Percentiles rank a stretch among this genome's conserved stretches.
phyloP scores from a whole-genome alignment of 2,888 invertebrate species.

The Tenthredo distinguenda region DNA sequence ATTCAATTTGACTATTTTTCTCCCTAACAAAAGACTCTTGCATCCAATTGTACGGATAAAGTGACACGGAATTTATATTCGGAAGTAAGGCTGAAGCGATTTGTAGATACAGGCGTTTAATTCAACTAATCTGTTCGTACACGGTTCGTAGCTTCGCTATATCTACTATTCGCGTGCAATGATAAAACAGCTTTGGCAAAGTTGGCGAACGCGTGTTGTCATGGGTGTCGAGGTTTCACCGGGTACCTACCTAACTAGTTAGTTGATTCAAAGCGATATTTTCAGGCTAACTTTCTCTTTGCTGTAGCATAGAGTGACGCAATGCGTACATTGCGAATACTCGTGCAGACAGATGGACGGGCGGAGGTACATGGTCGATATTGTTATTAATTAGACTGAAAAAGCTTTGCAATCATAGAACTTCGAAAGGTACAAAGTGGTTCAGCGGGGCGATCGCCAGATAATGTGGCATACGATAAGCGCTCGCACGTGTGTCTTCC shows the following conservation, averaged over 20 bases:
- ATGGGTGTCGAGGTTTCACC: constrained; percentile 38
- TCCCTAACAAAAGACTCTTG: background rate
- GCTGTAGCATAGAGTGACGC: constrained; percentile 27
- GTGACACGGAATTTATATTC: background rate
- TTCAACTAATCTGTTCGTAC: background rate
- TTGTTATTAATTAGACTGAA: constrained; percentile 10
- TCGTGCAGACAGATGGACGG: background rate
- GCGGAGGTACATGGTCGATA: background rate
- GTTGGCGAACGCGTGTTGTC: constrained; percentile 20
- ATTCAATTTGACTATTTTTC: background rate
- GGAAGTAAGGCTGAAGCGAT: background rate
- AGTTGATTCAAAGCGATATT: constrained; percentile 33
- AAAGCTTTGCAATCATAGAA: constrained; percentile 10
- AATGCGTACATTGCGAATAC: constrained; percentile 23
- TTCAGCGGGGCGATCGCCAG: background rate
- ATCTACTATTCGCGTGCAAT: constrained; percentile 7
- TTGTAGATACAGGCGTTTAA: background rate
- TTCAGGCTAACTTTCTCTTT: constrained; percentile 46
- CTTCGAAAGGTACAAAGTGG: background rate
- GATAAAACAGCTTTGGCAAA: constrained; percentile 23
- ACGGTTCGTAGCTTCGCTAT: background rate
- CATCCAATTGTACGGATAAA: background rate
- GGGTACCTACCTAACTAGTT: constrained; percentile 8
- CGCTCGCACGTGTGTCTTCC: background rate
- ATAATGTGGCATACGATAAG: background rate